These are phyloP conservation scores for Anoncus sp. DNA, from an alignment of 2,888 invertebrate species.

Conservation along the genomic window DNA sequence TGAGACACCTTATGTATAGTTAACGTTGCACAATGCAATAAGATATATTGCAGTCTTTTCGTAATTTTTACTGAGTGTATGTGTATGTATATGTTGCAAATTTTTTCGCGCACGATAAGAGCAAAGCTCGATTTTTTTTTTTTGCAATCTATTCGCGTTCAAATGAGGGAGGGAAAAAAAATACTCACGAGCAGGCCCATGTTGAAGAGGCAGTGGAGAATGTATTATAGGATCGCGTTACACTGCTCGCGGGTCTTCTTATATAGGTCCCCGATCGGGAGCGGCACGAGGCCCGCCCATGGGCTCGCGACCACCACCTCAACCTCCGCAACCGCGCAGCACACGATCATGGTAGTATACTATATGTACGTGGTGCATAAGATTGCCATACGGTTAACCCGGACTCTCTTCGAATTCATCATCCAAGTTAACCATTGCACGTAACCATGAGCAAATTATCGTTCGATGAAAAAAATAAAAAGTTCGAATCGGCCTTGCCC, in stretches of 20 bases:
- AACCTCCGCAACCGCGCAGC: slow-evolving; percentile 62
- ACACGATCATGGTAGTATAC: slow-evolving; percentile 63
- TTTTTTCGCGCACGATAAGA: slow-evolving; percentile 7
- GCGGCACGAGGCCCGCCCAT: slow-evolving; percentile 82
- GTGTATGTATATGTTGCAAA: too few species aligned
- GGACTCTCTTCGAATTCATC: slow-evolving; percentile 26
- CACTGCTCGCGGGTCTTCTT: slow-evolving; percentile 77
- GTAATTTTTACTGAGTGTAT: slow-evolving; percentile 2
- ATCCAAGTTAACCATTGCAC: neutral
- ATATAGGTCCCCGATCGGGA: slow-evolving; percentile 81
- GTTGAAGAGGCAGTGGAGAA: slow-evolving; percentile 76
- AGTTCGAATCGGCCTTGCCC: too few species aligned
- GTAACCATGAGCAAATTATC: neutral
- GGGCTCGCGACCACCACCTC: slow-evolving; percentile 80
- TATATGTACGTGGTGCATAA: slow-evolving; percentile 26
- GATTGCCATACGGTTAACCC: slow-evolving; percentile 2
- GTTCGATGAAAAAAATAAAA: neutral
- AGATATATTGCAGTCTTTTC: neutral
- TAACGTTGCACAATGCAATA: slow-evolving; percentile 15
- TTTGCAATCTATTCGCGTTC: neutral
- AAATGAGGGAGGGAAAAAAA: slow-evolving; percentile 39
- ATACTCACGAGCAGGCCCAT: slow-evolving; percentile 79
- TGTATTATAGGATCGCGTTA: slow-evolving; percentile 80
- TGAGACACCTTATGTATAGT: slow-evolving; percentile 30
- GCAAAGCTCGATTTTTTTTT: neutral